Evolutionary conservation across 37 sponge, comb jelly and placozoan genomes (phyloP), one percentile per base, ranked within the genome.

Genomic region (Chondrilla cf. caribensis): DNA sequence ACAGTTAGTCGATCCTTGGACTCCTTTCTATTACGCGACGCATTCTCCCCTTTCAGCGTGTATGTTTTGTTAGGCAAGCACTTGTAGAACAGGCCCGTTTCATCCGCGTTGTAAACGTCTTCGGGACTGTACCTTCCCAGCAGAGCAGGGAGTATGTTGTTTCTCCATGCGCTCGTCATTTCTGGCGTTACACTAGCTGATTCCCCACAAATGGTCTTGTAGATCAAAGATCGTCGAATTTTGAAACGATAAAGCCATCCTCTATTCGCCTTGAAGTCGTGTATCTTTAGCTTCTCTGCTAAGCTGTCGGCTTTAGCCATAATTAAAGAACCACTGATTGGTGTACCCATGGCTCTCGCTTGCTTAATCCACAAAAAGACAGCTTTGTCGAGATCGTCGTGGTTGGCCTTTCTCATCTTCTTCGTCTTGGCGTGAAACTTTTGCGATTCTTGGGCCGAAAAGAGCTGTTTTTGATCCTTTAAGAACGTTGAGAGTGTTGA

Each of bases 241-340:
- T 70, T 70, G 71, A 33, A 70, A 18, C 71, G 38, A 70, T 70
- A 70, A 17, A 70, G 39, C 71, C 71, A 70, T 37, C 71, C 71
- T 6, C 38, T 32, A 37, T 70, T 70, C 8, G 71, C 38, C 71
- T 37, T 70, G 71, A 70, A 70, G 18, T 70, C 38, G 29, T 26
- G 64, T 6, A 70, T 33, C 2, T 70, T 37, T 18, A 70, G 39
- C 71, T 70, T 37, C 18, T 70, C 39, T 9, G 39, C 71, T 29
- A 70, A 70, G 5, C 38, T 70, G 38, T 70, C 39, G 7, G 71
- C 71, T 37, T 70, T 70, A 9, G 37, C 71, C 71, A 70, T 70
- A 70, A 70, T 70, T 9, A 70, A 8, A 5, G 71, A 15, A 17
- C 71, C 71, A 70, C 39, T 70, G 39, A 70, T 31, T 18, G 71